Evolutionary conservation across 2,113 vertebrate species (phyloP).

Genomic region (Notothenia coriiceps): DNA sequence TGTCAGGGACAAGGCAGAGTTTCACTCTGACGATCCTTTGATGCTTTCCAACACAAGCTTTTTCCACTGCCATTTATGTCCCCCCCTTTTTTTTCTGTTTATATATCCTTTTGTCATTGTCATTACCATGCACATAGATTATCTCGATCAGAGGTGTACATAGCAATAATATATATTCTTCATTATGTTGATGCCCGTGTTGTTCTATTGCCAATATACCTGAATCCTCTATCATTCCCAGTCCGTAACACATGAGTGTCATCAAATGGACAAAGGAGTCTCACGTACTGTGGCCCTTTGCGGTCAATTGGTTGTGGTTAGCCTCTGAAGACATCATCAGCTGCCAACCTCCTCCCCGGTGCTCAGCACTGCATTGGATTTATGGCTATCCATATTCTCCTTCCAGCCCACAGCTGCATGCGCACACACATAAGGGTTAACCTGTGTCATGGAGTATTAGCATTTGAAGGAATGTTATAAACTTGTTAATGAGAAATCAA

Average conservation of each 20-base stretch:
- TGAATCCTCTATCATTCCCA: conserved; percentile 61
- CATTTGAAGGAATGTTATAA: conserved; percentile 5
- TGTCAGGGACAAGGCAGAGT: conserved; percentile 72
- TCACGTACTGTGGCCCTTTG: conserved; percentile 20
- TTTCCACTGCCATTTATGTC: conserved; percentile 23
- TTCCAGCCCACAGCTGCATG: conserved; percentile 19
- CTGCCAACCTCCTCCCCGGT: conserved; percentile 12
- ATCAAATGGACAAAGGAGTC: conserved; percentile 37
- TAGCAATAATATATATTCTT: conserved; percentile 58
- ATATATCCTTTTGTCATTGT: conserved; percentile 18
- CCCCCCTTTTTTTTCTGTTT: conserved; percentile 11
- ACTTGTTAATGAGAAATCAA: conserved; percentile 24
- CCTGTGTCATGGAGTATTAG: background rate
- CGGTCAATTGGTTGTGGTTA: conserved; percentile 41
- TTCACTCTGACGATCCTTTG: conserved; percentile 71
- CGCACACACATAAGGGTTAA: conserved; percentile 46
- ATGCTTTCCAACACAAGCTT: conserved; percentile 53
- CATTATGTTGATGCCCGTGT: conserved; percentile 17
- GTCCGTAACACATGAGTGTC: background rate
- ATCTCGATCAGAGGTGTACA: conserved; percentile 46
- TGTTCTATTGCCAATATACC: conserved; percentile 9
- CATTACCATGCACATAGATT: conserved; percentile 8
- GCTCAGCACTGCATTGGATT: conserved; percentile 61
- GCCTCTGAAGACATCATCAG: conserved; percentile 48
- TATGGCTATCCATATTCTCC: conserved; percentile 41